Conservation (phyloP, 2,888 invertebrate genomes). For the Troides oblongomaculatus region DNA sequence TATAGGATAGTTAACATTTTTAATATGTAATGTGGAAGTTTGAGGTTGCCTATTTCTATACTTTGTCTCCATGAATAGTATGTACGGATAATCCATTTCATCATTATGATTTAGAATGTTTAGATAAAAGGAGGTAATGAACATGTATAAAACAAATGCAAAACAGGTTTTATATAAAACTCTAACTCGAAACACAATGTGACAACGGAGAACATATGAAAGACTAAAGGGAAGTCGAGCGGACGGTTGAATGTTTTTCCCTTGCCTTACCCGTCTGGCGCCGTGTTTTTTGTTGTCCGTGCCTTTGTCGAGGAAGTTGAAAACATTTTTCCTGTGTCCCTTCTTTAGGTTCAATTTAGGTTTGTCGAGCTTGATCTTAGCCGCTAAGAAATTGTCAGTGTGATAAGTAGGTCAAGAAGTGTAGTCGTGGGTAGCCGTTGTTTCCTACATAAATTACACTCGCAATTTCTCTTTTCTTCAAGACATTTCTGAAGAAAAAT, state of each 20-base stretch:
- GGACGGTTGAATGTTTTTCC: slow-evolving; percentile 24
- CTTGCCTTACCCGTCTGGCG: slow-evolving; percentile 26
- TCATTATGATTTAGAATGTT: neutral
- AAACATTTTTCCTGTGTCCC: slow-evolving; percentile 20
- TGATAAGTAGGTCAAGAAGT: slow-evolving; percentile 20
- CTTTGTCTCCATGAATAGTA: neutral
- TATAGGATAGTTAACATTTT: neutral
- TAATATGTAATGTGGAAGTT: neutral
- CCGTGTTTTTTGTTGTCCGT: slow-evolving; percentile 27
- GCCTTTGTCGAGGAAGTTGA: slow-evolving; percentile 22
- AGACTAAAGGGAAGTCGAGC: slow-evolving; percentile 20
- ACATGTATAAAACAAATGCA: neutral
- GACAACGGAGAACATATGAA: slow-evolving; percentile 18
- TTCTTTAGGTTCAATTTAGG: slow-evolving; percentile 22
- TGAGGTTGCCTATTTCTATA: neutral
- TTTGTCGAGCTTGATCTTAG: slow-evolving; percentile 12
- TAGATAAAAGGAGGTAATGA: neutral
- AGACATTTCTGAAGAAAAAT: neutral
- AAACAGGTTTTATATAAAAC: slow-evolving; percentile 11
- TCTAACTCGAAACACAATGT: slow-evolving; percentile 19
- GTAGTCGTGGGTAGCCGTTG: slow-evolving; percentile 1
- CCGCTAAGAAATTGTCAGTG: slow-evolving; percentile 17
- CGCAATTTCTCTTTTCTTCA: slow-evolving; percentile 8
- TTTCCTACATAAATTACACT: neutral
- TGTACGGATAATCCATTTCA: neutral